phyloP scores from a whole-genome alignment of 2,888 invertebrate genomes.

The Malthinus flaveolus region DNA sequence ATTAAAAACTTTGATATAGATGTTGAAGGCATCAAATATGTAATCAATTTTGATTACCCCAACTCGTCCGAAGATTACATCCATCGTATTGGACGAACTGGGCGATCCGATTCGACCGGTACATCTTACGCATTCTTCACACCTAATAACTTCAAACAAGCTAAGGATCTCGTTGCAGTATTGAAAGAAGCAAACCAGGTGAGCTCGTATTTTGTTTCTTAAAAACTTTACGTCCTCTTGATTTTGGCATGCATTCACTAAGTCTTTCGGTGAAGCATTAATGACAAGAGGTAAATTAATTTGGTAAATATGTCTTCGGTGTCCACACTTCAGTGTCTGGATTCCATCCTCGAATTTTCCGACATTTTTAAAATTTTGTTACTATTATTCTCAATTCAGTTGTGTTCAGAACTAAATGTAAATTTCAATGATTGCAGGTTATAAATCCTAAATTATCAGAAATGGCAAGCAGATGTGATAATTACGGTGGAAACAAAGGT shows the following conservation, averaged over 20 bases:
- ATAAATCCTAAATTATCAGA: slow-evolving; percentile 85
- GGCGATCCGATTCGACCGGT: slow-evolving; percentile 82
- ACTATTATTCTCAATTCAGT: no score
- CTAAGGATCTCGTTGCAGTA: slow-evolving; percentile 85
- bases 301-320: slow-evolving; percentile 79
- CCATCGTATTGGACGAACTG: slow-evolving; percentile 93
- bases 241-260: slow-evolving; percentile 77
- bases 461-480: slow-evolving; percentile 68
- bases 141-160: slow-evolving; percentile 83
- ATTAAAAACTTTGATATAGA: slow-evolving; percentile 61
- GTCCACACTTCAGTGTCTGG: slow-evolving; percentile 73
- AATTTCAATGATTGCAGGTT: slow-evolving; percentile 58
- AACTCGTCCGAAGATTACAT: slow-evolving; percentile 95
- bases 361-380: no score
- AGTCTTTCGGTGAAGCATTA: slow-evolving; percentile 67
- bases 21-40: slow-evolving; percentile 95
- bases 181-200: slow-evolving; percentile 89
- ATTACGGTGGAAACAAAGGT: slow-evolving; percentile 61
- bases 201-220: slow-evolving; percentile 36
- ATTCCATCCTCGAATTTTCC: slow-evolving; percentile 70
- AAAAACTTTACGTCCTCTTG: slow-evolving; percentile 17
- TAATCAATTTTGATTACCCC: slow-evolving; percentile 96
- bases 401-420: background rate
- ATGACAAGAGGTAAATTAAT: slow-evolving; percentile 72
- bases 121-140: slow-evolving; percentile 97